Evolutionary conservation across 30 jellyfish, hydroid and myxozoan species (phyloP), one percentile per base, ranked within the genome.

Genomic region (Mastigias papua): DNA sequence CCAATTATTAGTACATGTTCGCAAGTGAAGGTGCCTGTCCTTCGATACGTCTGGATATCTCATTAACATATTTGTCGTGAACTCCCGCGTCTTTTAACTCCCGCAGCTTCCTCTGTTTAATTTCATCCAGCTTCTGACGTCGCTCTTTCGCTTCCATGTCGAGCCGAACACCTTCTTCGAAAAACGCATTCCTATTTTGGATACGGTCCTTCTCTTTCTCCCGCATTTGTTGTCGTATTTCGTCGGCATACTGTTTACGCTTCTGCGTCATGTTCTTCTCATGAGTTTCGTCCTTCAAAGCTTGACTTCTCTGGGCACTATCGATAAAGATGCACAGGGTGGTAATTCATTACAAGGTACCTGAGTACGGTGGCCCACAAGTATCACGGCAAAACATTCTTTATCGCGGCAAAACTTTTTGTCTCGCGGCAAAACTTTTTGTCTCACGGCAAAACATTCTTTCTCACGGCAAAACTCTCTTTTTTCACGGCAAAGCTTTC

Each of bases 51-150:
- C 99, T 86, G 9, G 99, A 97, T 0, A 95, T 97, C 78, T 95
- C 99, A 69, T 85, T 87, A 11, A 95, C 99, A 33, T 95, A 95
- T 64, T 87, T 91, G 67, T 80, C 95, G 35, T 97, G 98, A 29
- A 95, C 99, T 2, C 99, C 99, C 0, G 99, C 99, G 19, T 85
- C 97, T 62, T 95, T 91, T 54, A 95, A 90, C 54, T 90, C 99
- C 23, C 90, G 95, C 50, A 95, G 79, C 78, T 95, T 95, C 50
- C 99, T 87, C 67, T 93, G 97, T 69, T 95, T 95, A 76, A 95
- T 95, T 67, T 91, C 99, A 51, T 95, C 99, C 68, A 95, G 63
- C 90, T 95, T 95, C 78, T 86, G 97, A 1, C 98, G 88, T 34
- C 99, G 90, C 87, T 95, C 99, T 71, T 87, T 90, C 77, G 99